Evolutionary conservation across 1,140 invertebrate species (phyloP), one percentile per base, ranked within the genome.

Genomic region (Diabrotica undecimpunctata): DNA sequence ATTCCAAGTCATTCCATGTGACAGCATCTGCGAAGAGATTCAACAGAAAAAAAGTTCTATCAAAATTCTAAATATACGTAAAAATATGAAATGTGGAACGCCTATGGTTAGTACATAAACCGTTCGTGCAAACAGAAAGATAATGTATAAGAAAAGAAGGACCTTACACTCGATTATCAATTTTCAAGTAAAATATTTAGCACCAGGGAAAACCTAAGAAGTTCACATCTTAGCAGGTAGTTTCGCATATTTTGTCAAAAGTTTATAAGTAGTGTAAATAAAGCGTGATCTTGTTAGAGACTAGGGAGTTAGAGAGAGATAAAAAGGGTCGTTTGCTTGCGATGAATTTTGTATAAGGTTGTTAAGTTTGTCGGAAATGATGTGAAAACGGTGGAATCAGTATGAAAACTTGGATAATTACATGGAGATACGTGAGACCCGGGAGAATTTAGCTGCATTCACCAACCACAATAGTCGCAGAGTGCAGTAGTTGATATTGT

Each of bases 271-370:
- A 46, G 41, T 46, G 41, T n/a, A 46, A 46, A 46, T n/a, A 46
- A 46, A 46, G 41, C 41, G 41, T 46, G 41, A 46, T 46, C 41
- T 46, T n/a, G 8, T 46, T 46, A 46, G 41, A 46, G 41, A 46
- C 41, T 46, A 4, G 41, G 41, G 41, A 46, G 41, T 46, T 46
- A 46, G 41, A 46, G n/a, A 46, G 41, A 46, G 41, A 46, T 46
- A n/a, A 10, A 46, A n/a, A n/a, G n/a, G n/a, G 41, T 46, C 41
- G 41, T 46, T 46, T 46, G 41, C 41, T 46, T 6, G 41, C n/a
- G n/a, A 46, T 46, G 41, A 46, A 46, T 46, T 46, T 46, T 46
- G 41, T 46, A 46, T 46, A 46, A 46, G 41, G 41, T 46, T 10
- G 41, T 46, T 46, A 46, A 46, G 8, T 46, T 46, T 46, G n/a